Evolutionary conservation across 2,888 invertebrate genomes (phyloP), one percentile per base, ranked within the genome.

Genomic region (Melipona beecheii): DNA sequence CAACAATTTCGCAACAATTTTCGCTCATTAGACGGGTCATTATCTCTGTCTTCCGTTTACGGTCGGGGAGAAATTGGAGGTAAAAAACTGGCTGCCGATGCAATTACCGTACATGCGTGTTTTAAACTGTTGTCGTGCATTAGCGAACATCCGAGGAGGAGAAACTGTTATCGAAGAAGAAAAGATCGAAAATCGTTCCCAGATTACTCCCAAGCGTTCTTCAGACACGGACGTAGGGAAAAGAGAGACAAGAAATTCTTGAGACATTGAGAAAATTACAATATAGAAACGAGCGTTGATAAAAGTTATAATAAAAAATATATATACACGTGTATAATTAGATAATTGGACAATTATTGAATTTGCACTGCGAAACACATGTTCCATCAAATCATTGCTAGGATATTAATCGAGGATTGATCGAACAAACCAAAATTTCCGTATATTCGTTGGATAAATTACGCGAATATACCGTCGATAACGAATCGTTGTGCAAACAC

Each of bases 401-500:
- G 24, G 4, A n/a, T 27, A 21, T 31, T 19, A 24, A 4, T 49
- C 13, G 24, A 56, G 66, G 54, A 60, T 56, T 50, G 60, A 73
- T 79, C 79, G 49, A n/a, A 68, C 43, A 43, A 62, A 43, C 54
- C 36, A 73, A 65, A 60, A 84, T 86, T 72, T 87, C 87, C 84
- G 84, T 90, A 86, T 81, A 86, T 81, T 82, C 80, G 72, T 84
- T 74, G 86, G 84, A 83, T 75, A 88, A 92, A 92, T 90, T 90
- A 89, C 78, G 74, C 85, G 86, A 87, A 90, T 84, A 89, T 78
- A 68, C 24, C 68, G 15, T 65, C 70, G 89, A 91, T 92, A 91
- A 90, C 86, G 74, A 92, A 91, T 92, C 92, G 87, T 86, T 87
- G 83, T 85, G 88, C 87, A 91, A 92, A 92, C 88, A 91, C 69